Evolutionary conservation across 2,797 vertebrate species (phyloP), one percentile per base, ranked within the genome.

Genomic region (Hippocampus kuda): DNA sequence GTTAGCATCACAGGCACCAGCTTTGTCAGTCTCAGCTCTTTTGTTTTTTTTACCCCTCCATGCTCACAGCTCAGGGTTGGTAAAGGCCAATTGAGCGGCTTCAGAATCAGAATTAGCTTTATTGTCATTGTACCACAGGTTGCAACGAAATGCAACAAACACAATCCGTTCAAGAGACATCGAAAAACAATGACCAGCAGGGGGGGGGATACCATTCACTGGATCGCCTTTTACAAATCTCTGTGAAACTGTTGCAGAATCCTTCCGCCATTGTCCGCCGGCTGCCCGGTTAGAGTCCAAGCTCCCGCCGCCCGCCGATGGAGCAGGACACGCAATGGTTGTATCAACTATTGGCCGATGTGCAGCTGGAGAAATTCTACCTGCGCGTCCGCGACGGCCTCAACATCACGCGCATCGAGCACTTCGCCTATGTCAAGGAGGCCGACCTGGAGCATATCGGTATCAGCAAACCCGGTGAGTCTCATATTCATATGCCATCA

Each of bases 301-400:
- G 85, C 88, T 84, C 84, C 93, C 92, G 92, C 80, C 88, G 85
- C 84, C 92, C 92, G 92, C 80, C 92, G 71, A 94, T 93, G 49
- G 93, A 95, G 77, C 90, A 87, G 68, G 89, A 91, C 67, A 92
- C 92, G 67, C 89, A 90, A 65, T 94, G 94, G 93, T 85, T 96
- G 51, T 90, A 91, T 66, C 80, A 89, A 38, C 90, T 95, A 57
- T 90, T 95, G 68, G 83, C 83, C 0, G 93, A 94, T 41, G 85
- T 94, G 72, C 94, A 95, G 84, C 67, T 95, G 82, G 93, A 94
- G 81, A 91, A 92, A 72, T 97, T 95, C 81, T 95, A 94, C 84
- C 46, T 85, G 62, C 87, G 88, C 4, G 79, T 97, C 70, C 87
- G 92, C 10, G 92, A 95, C 65, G 90, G 93, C 57, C 92, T 97